A percentile compares a stretch with the other conserved stretches of the same genome.
Evolutionary conservation across 2,797 vertebrate species (phyloP).

Genomic region (Acomys russatus): DNA sequence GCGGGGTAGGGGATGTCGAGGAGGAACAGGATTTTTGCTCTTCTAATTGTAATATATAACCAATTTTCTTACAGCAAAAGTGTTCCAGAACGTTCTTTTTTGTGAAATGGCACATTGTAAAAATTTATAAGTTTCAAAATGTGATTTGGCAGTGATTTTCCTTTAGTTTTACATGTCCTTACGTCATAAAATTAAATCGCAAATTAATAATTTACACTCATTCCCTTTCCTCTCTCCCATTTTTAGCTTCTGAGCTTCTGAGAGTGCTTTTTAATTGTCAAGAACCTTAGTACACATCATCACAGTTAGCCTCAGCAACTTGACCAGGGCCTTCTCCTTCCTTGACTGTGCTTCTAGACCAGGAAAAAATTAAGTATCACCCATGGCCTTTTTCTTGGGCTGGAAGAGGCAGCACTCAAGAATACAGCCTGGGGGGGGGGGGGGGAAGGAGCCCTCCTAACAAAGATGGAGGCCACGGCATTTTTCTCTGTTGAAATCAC

Average conservation of each 20-base stretch:
- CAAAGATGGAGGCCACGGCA: background rate
- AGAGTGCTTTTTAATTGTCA: constrained; percentile 19
- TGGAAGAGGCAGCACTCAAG: background rate
- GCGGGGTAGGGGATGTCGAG: background rate
- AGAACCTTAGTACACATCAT: background rate
- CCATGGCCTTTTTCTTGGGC: constrained; percentile 17
- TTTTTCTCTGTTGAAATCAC: background rate
- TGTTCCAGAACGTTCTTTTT: constrained; percentile 6
- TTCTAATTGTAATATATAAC: constrained; percentile 16
- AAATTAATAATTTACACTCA: constrained; percentile 32
- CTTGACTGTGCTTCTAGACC: background rate
- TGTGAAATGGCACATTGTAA: background rate
- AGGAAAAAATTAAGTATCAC: background rate
- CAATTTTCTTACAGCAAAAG: constrained; percentile 27
- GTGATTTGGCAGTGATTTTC: background rate
- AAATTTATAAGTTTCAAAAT: constrained; percentile 41
- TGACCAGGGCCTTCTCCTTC: background rate
- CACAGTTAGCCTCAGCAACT: background rate
- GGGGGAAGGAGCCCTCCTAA: background rate
- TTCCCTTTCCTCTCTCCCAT: background rate
- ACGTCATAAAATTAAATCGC: background rate
- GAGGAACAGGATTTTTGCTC: background rate
- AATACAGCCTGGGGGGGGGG: background rate
- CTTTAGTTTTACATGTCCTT: constrained; percentile 13
- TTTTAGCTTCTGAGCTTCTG: background rate